Evolutionary conservation across 2,888 invertebrate species (phyloP).

Genomic region (Drosophila macrospina): DNA sequence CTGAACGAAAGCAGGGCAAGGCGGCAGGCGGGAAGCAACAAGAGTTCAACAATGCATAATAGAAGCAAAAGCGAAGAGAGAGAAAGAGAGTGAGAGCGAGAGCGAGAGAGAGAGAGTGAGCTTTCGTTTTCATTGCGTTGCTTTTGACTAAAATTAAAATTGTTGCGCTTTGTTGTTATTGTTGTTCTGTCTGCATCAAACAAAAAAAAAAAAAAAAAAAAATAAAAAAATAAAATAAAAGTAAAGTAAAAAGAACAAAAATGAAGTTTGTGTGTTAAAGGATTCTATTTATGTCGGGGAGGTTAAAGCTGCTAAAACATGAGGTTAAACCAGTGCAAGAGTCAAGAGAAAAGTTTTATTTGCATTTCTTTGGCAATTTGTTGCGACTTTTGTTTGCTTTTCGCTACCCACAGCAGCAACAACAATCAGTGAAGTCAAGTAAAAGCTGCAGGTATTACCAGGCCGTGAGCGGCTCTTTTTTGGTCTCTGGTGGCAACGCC

Average conservation of each 20-base stretch:
- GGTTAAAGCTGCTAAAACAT: slow-evolving; percentile 51
- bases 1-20: background rate
- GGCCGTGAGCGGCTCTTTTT: slow-evolving; percentile 13
- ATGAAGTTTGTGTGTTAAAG: slow-evolving; percentile 25
- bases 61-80: no score
- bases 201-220: background rate
- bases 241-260: background rate
- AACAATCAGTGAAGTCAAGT: slow-evolving; percentile 45
- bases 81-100: no score
- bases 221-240: background rate
- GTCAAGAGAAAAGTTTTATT: slow-evolving; percentile 63
- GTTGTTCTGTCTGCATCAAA: background rate
- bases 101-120: slow-evolving; percentile 2
- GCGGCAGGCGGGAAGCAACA: background rate
- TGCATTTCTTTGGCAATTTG: slow-evolving; percentile 75
- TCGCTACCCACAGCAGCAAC: slow-evolving; percentile 23
- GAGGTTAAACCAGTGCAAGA: slow-evolving; percentile 34
- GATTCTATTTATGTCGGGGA: slow-evolving; percentile 1
- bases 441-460: slow-evolving; percentile 64
- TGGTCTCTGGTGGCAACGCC: slow-evolving; percentile 34
- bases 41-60: background rate
- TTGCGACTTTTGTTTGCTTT: slow-evolving; percentile 54
- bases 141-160: slow-evolving; percentile 60
- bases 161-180: slow-evolving; percentile 30
- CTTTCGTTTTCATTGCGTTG: slow-evolving; percentile 48